Percentiles rank a stretch among this genome's conserved stretches.
phyloP scores from a whole-genome alignment of 2,797 vertebrate genomes.

The Mormyrops boulengeri region DNA sequence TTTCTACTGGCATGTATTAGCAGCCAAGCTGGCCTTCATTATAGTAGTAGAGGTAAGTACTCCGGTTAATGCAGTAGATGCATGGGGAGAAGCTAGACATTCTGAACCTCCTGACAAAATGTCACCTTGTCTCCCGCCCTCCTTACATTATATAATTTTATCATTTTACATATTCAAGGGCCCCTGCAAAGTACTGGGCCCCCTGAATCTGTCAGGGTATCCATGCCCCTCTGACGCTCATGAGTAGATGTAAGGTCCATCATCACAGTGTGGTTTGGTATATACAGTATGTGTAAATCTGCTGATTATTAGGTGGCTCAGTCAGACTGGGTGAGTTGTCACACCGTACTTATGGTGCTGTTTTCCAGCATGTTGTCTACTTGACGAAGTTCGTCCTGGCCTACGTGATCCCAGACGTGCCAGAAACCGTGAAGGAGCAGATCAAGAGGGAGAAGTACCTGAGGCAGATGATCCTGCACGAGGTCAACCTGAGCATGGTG shows the following conservation, averaged over 20 bases:
- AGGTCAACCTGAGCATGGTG: slow-evolving; percentile 73
- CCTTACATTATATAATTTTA: not conserved
- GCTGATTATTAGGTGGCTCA: not conserved
- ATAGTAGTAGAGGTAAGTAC: slow-evolving; percentile 82
- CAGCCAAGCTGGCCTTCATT: slow-evolving; percentile 88
- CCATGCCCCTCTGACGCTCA: not conserved
- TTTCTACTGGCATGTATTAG: slow-evolving; percentile 87
- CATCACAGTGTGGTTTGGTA: not conserved
- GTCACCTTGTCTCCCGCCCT: not conserved
- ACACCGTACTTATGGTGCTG: not conserved
- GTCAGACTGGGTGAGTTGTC: not conserved
- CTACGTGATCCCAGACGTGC: slow-evolving; percentile 79
- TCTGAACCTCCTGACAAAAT: not conserved
- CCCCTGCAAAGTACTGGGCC: not conserved
- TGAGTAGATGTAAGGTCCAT: not conserved
- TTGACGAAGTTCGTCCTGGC: slow-evolving; percentile 83
- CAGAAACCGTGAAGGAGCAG: slow-evolving; percentile 71
- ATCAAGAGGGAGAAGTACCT: slow-evolving; percentile 84
- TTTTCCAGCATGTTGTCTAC: slow-evolving; percentile 80
- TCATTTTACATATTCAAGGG: not conserved
- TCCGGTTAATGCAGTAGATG: not conserved
- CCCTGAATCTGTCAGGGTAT: not conserved
- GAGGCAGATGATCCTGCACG: slow-evolving; percentile 77
- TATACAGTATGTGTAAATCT: not conserved
- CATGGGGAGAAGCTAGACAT: not conserved